Evolutionary conservation across 2,888 invertebrate genomes (phyloP), one percentile per base, ranked within the genome.

Genomic region (Cetonia aurata): DNA sequence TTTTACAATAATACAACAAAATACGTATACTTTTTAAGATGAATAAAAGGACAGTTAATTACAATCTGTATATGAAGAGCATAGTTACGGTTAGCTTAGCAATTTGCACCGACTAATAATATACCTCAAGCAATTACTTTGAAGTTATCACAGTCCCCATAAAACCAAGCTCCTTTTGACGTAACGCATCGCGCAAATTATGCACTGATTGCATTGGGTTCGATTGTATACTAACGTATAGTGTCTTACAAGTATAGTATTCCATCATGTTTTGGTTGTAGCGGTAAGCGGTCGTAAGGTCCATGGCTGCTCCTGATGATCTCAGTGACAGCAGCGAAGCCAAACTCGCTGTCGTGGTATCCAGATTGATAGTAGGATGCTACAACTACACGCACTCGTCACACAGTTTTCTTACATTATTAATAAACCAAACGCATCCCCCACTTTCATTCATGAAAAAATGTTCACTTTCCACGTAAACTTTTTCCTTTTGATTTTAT

Each of bases 231-330:
- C 48, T 62, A 60, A 62, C 17, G 62, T 48, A n/a, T n/a, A 65
- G 50, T 53, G 66, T 77, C 94, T 95, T 91, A 96, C 96, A 97
- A 85, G 97, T 96, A 84, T 97, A 97, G 88, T 97, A 97, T 89
- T 98, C 98, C 97, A 97, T 96, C 96, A 97, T 96, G 86, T 96
- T 96, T 84, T 96, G 96, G 87, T 96, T 97, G 89, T 96, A 96
- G 81, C 96, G 90, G 86, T 96, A 96, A 80, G 96, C 96, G 82
- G 96, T 96, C 83, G 95, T 94, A 81, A 96, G 90, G 87, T 96
- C 96, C 91, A 96, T 94, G 77, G 91, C 91, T 79, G 89, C 87
- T 85, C 88, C 88, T 83, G 88, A 88, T 87, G 90, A 87, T 81
- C 90, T 87, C 85, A 89, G 87, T 75, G 87, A 86, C 79, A 89